phyloP scores from a whole-genome alignment of 2,797 vertebrate genomes.

The Cirrhinus mrigala region DNA sequence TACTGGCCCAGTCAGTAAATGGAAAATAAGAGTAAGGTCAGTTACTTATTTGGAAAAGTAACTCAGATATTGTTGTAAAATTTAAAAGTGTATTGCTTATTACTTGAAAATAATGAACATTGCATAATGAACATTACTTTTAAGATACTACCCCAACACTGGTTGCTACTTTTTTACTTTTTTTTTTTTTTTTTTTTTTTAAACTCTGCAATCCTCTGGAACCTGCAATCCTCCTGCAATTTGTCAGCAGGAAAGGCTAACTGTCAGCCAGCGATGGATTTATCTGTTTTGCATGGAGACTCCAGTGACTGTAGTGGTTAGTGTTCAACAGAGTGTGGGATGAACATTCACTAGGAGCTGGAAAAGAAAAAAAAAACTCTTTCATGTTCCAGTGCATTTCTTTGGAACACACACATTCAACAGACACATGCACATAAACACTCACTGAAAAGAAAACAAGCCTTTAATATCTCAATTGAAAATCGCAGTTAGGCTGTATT shows the following conservation, averaged over 20 bases:
- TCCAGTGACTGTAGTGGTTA: conserved; percentile 56
- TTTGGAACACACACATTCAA: conserved; percentile 45
- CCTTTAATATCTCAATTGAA: too few relatives aligned
- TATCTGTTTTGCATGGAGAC: conserved; percentile 64
- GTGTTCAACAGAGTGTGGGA: conserved; percentile 66
- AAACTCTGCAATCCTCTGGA: background rate
- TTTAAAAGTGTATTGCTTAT: background rate
- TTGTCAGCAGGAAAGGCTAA: conserved; percentile 44
- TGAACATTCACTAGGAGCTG: conserved; percentile 63
- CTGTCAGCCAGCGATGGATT: conserved; percentile 55
- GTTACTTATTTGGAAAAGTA: background rate
- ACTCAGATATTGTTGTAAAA: background rate
- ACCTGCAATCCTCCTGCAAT: conserved; percentile 26
- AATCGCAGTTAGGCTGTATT: background rate
- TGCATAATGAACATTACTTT: background rate
- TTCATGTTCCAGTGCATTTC: conserved; percentile 48
- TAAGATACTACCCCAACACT: background rate
- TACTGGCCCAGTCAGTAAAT: background rate
- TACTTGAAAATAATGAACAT: background rate
- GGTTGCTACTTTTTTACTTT: background rate
- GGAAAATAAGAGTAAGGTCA: background rate
- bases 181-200: background rate
- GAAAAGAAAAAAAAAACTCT: conserved; percentile 17
- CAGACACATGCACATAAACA: conserved; percentile 11
- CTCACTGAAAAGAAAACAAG: background rate